Percentiles rank a stretch among this genome's conserved stretches.
These are phyloP conservation scores for Betta splendens DNA, from an alignment of 2,797 vertebrate genomes.

Conservation along the genomic window DNA sequence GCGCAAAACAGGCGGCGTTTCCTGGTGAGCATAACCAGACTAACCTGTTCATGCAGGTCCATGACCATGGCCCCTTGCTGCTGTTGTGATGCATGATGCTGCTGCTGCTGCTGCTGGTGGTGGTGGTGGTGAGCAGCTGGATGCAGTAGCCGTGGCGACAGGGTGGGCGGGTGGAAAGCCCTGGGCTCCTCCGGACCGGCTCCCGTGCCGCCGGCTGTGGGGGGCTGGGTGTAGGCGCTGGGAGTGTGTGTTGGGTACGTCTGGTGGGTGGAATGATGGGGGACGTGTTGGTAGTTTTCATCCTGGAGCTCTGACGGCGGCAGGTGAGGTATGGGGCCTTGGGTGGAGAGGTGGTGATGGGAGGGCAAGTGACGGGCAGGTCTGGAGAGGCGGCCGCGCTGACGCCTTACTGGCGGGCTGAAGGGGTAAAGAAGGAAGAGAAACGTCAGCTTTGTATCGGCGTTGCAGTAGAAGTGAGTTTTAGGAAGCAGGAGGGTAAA, in stretches of 20 bases:
- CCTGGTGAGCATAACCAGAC: not conserved
- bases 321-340: conserved; percentile 76
- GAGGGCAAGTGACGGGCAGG: conserved; percentile 86
- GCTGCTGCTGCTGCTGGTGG: conserved; percentile 66
- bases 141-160: conserved; percentile 91
- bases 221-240: conserved; percentile 74
- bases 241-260: conserved; percentile 70
- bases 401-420: conserved; percentile 92
- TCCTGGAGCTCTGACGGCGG: conserved; percentile 85
- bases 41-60: conserved; percentile 95
- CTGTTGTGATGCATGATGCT: conserved; percentile 73
- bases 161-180: conserved; percentile 92
- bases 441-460: not conserved
- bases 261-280: conserved; percentile 60
- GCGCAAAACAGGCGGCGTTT: conserved; percentile 33
- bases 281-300: conserved; percentile 91
- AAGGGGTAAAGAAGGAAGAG: conserved; percentile 2
- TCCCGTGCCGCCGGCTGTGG: conserved; percentile 42
- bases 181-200: conserved; percentile 90
- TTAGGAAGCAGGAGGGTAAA: not conserved
- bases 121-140: conserved; percentile 85
- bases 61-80: conserved; percentile 93
- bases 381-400: conserved; percentile 91
- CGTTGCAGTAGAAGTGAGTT: not conserved
- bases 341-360: conserved; percentile 66